Evolutionary conservation across 2,113 vertebrate species (phyloP).

Genomic region (Pachypanchax playfairii): DNA sequence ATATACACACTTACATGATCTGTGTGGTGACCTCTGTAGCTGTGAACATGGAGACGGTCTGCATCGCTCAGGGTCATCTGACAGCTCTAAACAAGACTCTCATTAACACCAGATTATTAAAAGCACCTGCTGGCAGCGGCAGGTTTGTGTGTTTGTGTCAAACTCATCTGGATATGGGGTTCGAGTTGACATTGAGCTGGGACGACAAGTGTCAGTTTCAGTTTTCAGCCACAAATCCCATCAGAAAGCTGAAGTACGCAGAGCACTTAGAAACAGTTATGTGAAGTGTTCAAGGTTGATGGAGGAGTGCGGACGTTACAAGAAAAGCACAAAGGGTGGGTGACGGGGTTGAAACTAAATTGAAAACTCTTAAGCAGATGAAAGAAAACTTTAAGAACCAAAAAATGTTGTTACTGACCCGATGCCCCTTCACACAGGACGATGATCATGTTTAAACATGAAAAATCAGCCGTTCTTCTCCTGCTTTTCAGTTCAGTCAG

Average conservation of each 20-base stretch:
- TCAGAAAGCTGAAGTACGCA: constrained; percentile 14
- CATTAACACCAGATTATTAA: constrained; percentile 73
- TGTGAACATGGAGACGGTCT: constrained; percentile 54
- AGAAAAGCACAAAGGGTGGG: neutral
- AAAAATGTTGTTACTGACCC: too few species aligned
- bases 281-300: constrained; percentile 23
- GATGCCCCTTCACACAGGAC: too few species aligned
- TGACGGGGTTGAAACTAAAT: neutral
- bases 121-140: constrained; percentile 42
- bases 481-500: too few species aligned
- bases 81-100: constrained; percentile 74
- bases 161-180: constrained; percentile 13
- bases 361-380: too few species aligned
- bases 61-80: constrained; percentile 64
- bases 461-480: too few species aligned
- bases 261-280: constrained; percentile 10
- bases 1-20: constrained; percentile 15
- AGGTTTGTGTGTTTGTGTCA: constrained; percentile 14
- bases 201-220: constrained; percentile 63
- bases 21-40: constrained; percentile 54
- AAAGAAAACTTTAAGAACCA: too few species aligned
- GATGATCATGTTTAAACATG: too few species aligned
- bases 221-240: constrained; percentile 25
- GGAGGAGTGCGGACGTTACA: constrained; percentile 1
- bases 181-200: constrained; percentile 43